Percentiles rank a stretch among this genome's conserved stretches.
Evolutionary conservation across 2,113 vertebrate genomes (phyloP).

Genomic region (Ophthalmolycus amberensis): DNA sequence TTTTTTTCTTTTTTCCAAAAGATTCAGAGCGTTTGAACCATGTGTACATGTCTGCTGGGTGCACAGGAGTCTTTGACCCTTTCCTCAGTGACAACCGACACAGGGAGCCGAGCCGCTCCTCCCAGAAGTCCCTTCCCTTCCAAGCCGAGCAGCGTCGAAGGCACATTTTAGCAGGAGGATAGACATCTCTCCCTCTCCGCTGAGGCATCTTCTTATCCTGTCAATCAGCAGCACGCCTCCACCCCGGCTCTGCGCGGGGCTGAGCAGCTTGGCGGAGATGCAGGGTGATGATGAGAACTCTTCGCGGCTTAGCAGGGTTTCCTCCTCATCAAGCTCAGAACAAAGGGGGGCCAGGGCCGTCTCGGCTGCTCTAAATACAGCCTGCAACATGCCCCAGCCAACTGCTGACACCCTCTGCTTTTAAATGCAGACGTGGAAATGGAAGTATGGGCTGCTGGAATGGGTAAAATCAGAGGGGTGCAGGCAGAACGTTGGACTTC

Average conservation of each 20-base stretch:
- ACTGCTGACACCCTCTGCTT: constrained; percentile 52
- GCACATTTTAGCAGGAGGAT: constrained; percentile 51
- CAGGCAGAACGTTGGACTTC: constrained; percentile 15
- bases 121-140: constrained; percentile 43
- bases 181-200: constrained; percentile 56
- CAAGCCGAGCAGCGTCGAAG: constrained; percentile 17
- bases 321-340: constrained; percentile 79
- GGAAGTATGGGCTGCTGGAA: constrained; percentile 27
- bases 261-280: constrained; percentile 75
- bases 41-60: not conserved
- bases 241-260: constrained; percentile 48
- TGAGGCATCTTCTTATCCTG: constrained; percentile 70
- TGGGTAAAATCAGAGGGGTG: constrained; percentile 5
- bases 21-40: not conserved
- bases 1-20: not conserved
- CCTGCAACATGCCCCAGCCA: constrained; percentile 62
- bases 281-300: constrained; percentile 76
- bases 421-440: constrained; percentile 37
- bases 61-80: constrained; percentile 35
- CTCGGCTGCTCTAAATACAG: constrained; percentile 75
- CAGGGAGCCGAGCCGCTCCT: constrained; percentile 20
- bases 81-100: constrained; percentile 24
- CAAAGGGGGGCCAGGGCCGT: constrained; percentile 68
- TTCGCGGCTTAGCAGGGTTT: constrained; percentile 75
- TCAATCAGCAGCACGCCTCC: constrained; percentile 72